Evolutionary conservation across 2,113 vertebrate species (phyloP), one percentile per base, ranked within the genome.

Genomic region (Nymphicus hollandicus): DNA sequence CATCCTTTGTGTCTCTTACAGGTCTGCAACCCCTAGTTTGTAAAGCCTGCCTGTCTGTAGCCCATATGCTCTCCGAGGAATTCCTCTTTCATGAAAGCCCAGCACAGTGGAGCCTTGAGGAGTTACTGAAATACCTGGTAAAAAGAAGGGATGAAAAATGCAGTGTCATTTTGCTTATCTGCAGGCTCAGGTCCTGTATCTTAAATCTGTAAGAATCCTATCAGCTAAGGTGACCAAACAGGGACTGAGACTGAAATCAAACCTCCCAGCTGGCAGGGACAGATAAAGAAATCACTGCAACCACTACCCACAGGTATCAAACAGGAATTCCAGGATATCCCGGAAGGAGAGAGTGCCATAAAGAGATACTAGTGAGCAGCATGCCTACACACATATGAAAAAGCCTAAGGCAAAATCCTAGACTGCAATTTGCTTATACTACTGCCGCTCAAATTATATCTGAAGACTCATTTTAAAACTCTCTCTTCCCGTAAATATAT

Each of bases 151-250:
- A 65, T 63, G 74, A 89, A 76, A 93, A 91, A 88, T 13, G 63
- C 56, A 83, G 24, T 56, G 68, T 83, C 82, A 52, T 56, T 94
- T 91, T 72, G 56, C 90, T 95, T 95, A 95, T 95, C 93, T 93
- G 44, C 85, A 82, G 44, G 56, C 55, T 69, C 78, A n/a, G 58
- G 61, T 93, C 66, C 61, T 61, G 25, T 77, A 88, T 91, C 81
- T 91, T 64, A 44, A 49, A 52, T 49, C 81, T 85, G 0, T 28
- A 47, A 72, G 70, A 91, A 85, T 60, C 47, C 66, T 72, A 70
- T 70, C 78, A 53, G 58, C 79, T 73, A 76, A 95, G 78, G 88
- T 85, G 87, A 95, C 61, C 52, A 87, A 91, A 37, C 44, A 69
- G 16, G 7, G 66, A 17, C 81, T 41, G 79, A 76, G 74, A 69